Evolutionary conservation across 53 echinoderm and acorn worm genomes (phyloP), one percentile per base, ranked within the genome.

Genomic region (Actinopyga echinites): DNA sequence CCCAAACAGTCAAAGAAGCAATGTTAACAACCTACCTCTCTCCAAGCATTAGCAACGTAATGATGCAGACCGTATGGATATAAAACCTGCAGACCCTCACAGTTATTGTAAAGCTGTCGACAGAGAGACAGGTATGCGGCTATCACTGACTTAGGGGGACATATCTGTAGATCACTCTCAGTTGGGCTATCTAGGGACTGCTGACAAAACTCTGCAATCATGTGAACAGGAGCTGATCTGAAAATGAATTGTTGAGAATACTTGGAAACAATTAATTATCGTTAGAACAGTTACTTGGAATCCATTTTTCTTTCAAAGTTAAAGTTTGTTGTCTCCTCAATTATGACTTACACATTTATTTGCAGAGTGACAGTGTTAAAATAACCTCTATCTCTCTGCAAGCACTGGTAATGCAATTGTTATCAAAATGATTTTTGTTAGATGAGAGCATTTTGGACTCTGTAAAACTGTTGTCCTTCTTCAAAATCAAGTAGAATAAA

Each of bases 111-210:
- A 8, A 92, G 90, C 82, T 97, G 97, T 30, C 97, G 84, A 69
- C 97, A 97, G 53, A 97, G 83, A 58, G 86, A 90, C 29, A 94
- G 86, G 89, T 85, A 97, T 7, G 92, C 97, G 9, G 92, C 97
- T 2, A 84, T 86, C 53, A 94, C 94, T 10, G 84, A 82, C 40
- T 79, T 85, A 15, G 94, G 92, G 2, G 97, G 97, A 57, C 75
- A 68, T 31, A 77, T 65, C 32, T 85, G 79, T 30, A 93, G 86
- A 56, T 75, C 85, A 30, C 82, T 85, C 20, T 89, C 42, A 29
- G 87, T 54, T 1, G 91, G 83, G 68, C 90, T 66, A 56, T 92
- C 93, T 71, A 97, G 79, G 49, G 94, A 94, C 43, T 87, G 73
- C 57, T 87, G 87, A 52, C 88, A 88, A 84, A 94, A 97, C 71